phyloP scores from a whole-genome alignment of 2,888 invertebrate genomes.

The Synanthedon tipuliformis region DNA sequence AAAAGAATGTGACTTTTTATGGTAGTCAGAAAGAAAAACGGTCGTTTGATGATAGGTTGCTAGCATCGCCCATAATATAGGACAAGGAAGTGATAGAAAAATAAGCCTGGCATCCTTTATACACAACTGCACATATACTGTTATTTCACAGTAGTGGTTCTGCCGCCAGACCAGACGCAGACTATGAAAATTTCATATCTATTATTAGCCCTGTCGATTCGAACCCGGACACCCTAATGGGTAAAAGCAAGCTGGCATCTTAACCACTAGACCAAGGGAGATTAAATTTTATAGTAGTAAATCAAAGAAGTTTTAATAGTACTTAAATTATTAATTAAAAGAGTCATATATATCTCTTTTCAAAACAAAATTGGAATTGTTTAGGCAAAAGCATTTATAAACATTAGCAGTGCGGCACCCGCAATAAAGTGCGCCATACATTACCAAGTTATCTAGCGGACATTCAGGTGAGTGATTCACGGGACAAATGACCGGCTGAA shows the following conservation, averaged over 20 bases:
- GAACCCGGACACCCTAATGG: too few species aligned
- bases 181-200: background rate
- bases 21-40: background rate
- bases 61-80: background rate
- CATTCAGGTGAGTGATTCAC: constrained; percentile 41
- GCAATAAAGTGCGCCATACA: constrained; percentile 7
- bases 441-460: constrained; percentile 5
- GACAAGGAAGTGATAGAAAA: background rate
- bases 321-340: too few species aligned
- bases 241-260: too few species aligned
- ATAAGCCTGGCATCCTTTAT: background rate
- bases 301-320: too few species aligned
- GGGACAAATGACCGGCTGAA: constrained; percentile 30
- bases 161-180: background rate
- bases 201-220: too few species aligned
- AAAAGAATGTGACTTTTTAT: background rate
- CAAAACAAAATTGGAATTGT: too few species aligned
- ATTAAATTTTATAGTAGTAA: too few species aligned
- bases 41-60: background rate
- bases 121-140: background rate
- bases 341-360: too few species aligned
- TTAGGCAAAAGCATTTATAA: too few species aligned
- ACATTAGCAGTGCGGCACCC: background rate
- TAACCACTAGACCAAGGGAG: too few species aligned
- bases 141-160: background rate